phyloP scores from a whole-genome alignment of 2,113 vertebrate species.

The Clarias gariepinus region DNA sequence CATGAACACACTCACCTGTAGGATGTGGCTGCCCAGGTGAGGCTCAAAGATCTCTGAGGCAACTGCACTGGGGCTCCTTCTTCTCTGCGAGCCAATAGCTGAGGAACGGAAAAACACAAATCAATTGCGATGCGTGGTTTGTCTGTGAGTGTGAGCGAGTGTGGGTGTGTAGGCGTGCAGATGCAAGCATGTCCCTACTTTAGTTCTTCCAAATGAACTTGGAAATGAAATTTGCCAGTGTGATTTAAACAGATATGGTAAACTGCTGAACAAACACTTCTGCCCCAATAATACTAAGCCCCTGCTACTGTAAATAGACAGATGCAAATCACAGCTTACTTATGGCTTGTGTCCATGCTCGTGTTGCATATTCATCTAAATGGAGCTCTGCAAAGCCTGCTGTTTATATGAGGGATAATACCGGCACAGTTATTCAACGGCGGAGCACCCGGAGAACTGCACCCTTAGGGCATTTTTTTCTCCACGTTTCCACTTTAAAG shows the following conservation, averaged over 20 bases:
- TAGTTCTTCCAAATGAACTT: slow-evolving; percentile 37
- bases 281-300: slow-evolving; percentile 36
- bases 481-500: slow-evolving; percentile 77
- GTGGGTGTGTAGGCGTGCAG: background rate
- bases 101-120: slow-evolving; percentile 63
- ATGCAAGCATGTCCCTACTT: slow-evolving; percentile 20
- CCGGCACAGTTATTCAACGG: slow-evolving; percentile 55
- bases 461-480: slow-evolving; percentile 72
- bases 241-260: slow-evolving; percentile 51
- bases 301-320: slow-evolving; percentile 51
- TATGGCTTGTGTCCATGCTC: slow-evolving; percentile 16
- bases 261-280: slow-evolving; percentile 53
- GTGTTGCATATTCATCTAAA: slow-evolving; percentile 45
- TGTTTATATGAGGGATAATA: slow-evolving; percentile 63
- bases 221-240: slow-evolving; percentile 39
- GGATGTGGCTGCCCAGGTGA: slow-evolving; percentile 98
- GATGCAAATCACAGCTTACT: slow-evolving; percentile 50
- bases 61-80: slow-evolving; percentile 86
- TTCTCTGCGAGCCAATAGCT: slow-evolving; percentile 95
- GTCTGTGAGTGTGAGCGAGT: slow-evolving; percentile 6
- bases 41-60: slow-evolving; percentile 95
- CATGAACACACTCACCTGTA: slow-evolving; percentile 82
- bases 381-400: slow-evolving; percentile 48
- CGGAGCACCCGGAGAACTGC: slow-evolving; percentile 56
- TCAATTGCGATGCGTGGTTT: background rate